Percentiles rank a stretch among this genome's conserved stretches.
These are phyloP conservation scores for Aurelia aurita complex sp. Pacific DNA, from an alignment of 30 jellyfish, hydroid and myxozoan genomes.

Conservation along the genomic window DNA sequence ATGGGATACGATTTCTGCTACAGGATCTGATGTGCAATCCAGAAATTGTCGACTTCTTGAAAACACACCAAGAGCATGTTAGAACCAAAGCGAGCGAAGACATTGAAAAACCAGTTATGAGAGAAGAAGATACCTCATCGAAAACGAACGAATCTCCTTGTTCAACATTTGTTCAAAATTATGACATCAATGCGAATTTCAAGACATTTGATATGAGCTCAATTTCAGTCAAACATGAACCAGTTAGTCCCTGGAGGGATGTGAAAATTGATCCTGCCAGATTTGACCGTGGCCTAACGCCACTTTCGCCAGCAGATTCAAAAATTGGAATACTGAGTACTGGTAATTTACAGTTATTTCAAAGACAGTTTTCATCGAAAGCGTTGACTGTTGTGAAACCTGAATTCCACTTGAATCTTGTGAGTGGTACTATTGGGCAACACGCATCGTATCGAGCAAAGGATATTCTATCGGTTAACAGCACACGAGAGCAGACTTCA, in stretches of 20 bases:
- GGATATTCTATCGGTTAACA: neutral
- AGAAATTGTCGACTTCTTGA: neutral
- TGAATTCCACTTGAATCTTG: neutral
- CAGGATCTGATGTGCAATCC: neutral
- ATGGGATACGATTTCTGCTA: too few species aligned
- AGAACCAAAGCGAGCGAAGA: neutral
- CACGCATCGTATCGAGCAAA: too few species aligned
- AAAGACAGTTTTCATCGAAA: neutral
- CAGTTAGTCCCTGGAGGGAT: neutral
- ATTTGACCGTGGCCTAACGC: constrained; percentile 4
- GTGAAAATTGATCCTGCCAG: neutral
- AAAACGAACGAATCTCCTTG: neutral
- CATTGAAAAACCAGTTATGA: neutral
- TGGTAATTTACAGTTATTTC: neutral
- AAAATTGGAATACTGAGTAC: neutral
- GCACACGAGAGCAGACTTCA: neutral
- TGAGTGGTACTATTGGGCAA: neutral
- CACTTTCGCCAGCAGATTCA: neutral
- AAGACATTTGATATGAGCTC: neutral
- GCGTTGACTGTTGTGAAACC: neutral
- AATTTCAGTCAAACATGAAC: neutral
- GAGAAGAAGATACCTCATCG: neutral
- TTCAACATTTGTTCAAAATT: neutral
- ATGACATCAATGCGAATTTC: neutral
- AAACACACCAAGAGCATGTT: neutral